phyloP scores from a whole-genome alignment of 2,888 invertebrate species.

The Podabrus alpinus region DNA sequence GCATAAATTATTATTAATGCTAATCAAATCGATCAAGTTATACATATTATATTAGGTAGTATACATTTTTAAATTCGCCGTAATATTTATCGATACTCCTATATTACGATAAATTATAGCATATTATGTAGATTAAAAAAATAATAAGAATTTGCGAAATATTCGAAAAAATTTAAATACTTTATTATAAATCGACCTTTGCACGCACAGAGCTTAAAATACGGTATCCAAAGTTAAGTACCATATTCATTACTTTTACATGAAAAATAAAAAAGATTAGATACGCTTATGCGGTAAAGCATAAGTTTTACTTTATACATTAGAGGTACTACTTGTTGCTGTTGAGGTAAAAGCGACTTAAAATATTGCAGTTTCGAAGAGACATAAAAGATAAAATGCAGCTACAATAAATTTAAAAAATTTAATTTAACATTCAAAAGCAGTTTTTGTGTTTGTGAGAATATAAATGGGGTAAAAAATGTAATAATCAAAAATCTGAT shows the following conservation, averaged over 20 bases:
- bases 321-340: constrained; percentile 40
- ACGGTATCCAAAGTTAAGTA: not conserved
- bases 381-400: not conserved
- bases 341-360: constrained; percentile 29
- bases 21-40: not conserved
- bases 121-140: not conserved
- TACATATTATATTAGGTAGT: too few species aligned
- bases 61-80: not conserved
- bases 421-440: not conserved
- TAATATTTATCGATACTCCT: not conserved
- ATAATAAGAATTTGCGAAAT: not conserved
- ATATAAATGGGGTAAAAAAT: not conserved
- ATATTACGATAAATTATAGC: not conserved
- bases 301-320: constrained; percentile 9
- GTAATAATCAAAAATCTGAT: not conserved
- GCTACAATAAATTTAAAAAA: not conserved
- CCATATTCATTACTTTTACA: not conserved
- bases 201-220: not conserved
- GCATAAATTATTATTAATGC: not conserved
- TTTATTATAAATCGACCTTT: not conserved
- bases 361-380: constrained; percentile 36
- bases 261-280: not conserved
- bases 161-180: not conserved
- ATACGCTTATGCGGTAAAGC: not conserved
- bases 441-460: not conserved